Evolutionary conservation across 2,113 vertebrate genomes (phyloP).

Genomic region (Pelecanoides urinatrix): DNA sequence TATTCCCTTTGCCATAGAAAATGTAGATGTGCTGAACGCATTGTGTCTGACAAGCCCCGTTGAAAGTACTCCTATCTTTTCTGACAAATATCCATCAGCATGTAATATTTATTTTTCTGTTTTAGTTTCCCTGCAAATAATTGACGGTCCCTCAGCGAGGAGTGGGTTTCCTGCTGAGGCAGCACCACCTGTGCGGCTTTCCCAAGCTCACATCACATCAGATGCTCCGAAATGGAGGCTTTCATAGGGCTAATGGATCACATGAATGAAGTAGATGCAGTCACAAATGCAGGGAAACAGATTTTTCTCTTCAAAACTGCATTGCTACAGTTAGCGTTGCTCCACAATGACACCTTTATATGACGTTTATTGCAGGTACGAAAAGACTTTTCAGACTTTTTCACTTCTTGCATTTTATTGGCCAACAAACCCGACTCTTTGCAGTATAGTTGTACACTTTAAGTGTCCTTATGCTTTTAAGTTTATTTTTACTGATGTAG

Average conservation of each 20-base stretch:
- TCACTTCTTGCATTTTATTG: background rate
- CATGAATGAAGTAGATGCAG: constrained; percentile 4
- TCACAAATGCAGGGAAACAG: background rate
- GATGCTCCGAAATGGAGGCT: constrained; percentile 18
- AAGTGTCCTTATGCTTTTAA: background rate
- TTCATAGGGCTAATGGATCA: constrained; percentile 22
- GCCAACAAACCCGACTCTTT: background rate
- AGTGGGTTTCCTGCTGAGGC: constrained; percentile 60
- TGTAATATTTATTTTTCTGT: constrained; percentile 76
- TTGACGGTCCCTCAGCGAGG: constrained; percentile 53
- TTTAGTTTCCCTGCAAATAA: constrained; percentile 68
- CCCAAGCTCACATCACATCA: background rate
- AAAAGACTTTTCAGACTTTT: background rate
- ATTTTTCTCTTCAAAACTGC: background rate
- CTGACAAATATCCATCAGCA: constrained; percentile 76
- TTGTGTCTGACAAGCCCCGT: constrained; percentile 63
- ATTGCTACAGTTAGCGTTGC: background rate
- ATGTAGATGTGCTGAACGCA: constrained; percentile 60
- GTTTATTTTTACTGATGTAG: background rate
- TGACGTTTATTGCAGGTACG: background rate
- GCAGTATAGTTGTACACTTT: background rate
- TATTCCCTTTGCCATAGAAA: constrained; percentile 68
- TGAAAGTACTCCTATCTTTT: constrained; percentile 62
- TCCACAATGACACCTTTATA: background rate
- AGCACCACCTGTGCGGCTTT: constrained; percentile 43